Conservation (phyloP, 1,140 invertebrate species). For the Leptoteleia sp. region DNA sequence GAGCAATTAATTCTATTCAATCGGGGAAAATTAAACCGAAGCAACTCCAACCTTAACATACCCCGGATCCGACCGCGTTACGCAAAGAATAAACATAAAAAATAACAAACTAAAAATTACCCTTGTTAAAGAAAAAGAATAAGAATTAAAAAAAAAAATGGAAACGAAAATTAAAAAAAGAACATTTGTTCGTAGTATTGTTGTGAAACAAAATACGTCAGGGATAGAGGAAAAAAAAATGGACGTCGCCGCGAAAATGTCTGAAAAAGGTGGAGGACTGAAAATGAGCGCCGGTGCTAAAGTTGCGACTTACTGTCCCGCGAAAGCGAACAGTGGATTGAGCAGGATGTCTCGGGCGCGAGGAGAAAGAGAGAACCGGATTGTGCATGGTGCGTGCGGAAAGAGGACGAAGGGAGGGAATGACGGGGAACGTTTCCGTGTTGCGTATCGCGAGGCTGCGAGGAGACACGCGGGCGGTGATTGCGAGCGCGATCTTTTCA, state of each 20-base stretch:
- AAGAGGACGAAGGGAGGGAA: constrained; percentile 1
- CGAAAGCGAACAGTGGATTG: constrained; percentile 7
- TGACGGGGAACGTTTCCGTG: constrained; percentile 32
- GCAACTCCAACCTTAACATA: no score
- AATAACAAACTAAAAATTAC: no score
- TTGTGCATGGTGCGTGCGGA: background rate
- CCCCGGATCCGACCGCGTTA: no score
- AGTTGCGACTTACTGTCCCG: background rate
- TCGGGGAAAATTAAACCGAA: no score
- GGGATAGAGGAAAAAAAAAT: background rate
- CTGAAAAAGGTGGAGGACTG: constrained; percentile 3
- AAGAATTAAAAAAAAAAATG: background rate
- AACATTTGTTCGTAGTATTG: no score
- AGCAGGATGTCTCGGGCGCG: background rate
- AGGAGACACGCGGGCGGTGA: constrained; percentile 26
- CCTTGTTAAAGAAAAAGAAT: background rate
- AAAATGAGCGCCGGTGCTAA: background rate
- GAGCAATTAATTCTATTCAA: background rate
- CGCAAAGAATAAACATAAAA: no score
- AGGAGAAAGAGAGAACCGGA: background rate
- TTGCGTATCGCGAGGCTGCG: constrained; percentile 16
- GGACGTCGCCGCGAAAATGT: no score
- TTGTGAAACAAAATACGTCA: no score
- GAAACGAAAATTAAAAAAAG: background rate
- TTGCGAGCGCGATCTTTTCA: constrained; percentile 19